These are phyloP conservation scores for Athrips mouffetella DNA, from an alignment of 2,888 invertebrate species.

Conservation along the genomic window DNA sequence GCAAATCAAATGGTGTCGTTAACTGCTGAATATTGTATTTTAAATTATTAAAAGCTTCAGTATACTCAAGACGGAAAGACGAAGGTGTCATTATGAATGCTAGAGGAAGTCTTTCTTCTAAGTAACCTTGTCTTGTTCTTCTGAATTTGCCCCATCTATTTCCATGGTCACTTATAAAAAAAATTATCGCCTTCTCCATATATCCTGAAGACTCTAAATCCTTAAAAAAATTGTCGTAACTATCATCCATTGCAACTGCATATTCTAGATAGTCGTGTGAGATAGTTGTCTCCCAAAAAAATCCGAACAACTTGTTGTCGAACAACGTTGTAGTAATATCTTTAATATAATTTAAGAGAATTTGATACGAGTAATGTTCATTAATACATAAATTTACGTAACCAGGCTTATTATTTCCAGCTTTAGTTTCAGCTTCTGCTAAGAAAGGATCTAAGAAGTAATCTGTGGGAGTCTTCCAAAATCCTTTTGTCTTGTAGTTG, in stretches of 20 bases:
- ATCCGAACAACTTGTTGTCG: slow-evolving; percentile 80
- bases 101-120: slow-evolving; percentile 90
- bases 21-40: slow-evolving; percentile 79
- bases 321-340: slow-evolving; percentile 42
- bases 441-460: slow-evolving; percentile 86
- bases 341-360: slow-evolving; percentile 79
- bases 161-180: slow-evolving; percentile 91
- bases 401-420: slow-evolving; percentile 34
- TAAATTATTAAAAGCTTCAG: slow-evolving; percentile 78
- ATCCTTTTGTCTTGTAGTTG: slow-evolving; percentile 51
- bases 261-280: slow-evolving; percentile 88
- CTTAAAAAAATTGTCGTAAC: slow-evolving; percentile 74
- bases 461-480: slow-evolving; percentile 85
- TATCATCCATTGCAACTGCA: slow-evolving; percentile 82
- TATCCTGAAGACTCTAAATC: slow-evolving; percentile 58
- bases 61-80: slow-evolving; percentile 80
- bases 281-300: slow-evolving; percentile 87
- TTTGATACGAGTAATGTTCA: slow-evolving; percentile 78
- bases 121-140: slow-evolving; percentile 85
- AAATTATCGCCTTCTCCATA: slow-evolving; percentile 79
- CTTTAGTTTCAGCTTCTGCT: slow-evolving; percentile 5
- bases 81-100: slow-evolving; percentile 82
- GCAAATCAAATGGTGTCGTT: slow-evolving; percentile 84
- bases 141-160: slow-evolving; percentile 88
- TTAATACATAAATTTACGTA: slow-evolving; percentile 83